Percentiles rank a stretch among this genome's conserved stretches.
These are phyloP conservation scores for Drosophila diplacantha DNA, from an alignment of 2,888 invertebrate genomes.

Conservation along the genomic window DNA sequence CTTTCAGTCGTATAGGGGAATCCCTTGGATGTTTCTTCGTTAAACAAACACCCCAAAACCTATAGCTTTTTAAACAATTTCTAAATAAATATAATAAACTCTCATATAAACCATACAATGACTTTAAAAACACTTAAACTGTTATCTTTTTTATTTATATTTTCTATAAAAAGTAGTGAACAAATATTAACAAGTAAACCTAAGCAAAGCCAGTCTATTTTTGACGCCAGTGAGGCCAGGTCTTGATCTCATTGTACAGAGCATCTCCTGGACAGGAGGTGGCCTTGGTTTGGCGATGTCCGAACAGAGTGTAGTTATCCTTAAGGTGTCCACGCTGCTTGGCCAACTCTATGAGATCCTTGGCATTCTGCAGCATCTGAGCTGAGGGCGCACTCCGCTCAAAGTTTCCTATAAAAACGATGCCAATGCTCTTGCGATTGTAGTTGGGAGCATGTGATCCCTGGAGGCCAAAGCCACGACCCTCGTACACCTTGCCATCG, in stretches of 20 bases:
- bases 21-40: not conserved
- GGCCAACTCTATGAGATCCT: constrained; percentile 81
- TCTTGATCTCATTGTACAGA: constrained; percentile 81
- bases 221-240: constrained; percentile 80
- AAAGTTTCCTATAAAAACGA: constrained; percentile 82
- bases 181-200: not conserved
- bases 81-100: not conserved
- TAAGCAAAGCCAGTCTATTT: constrained; percentile 37
- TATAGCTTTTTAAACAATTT: not conserved
- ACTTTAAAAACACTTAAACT: not conserved
- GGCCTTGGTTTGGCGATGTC: constrained; percentile 81
- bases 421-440: constrained; percentile 83
- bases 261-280: constrained; percentile 84
- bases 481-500: constrained; percentile 85
- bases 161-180: not conserved
- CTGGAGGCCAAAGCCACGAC: constrained; percentile 83
- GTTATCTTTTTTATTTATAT: not conserved
- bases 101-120: too few relatives aligned
- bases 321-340: constrained; percentile 81
- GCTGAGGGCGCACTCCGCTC: constrained; percentile 79
- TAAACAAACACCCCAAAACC: not conserved
- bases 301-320: constrained; percentile 81
- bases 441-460: constrained; percentile 86
- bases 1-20: too few relatives aligned
- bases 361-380: constrained; percentile 81